phyloP scores from a whole-genome alignment of 2,888 invertebrate species.

The Lasioglossum figueresi region DNA sequence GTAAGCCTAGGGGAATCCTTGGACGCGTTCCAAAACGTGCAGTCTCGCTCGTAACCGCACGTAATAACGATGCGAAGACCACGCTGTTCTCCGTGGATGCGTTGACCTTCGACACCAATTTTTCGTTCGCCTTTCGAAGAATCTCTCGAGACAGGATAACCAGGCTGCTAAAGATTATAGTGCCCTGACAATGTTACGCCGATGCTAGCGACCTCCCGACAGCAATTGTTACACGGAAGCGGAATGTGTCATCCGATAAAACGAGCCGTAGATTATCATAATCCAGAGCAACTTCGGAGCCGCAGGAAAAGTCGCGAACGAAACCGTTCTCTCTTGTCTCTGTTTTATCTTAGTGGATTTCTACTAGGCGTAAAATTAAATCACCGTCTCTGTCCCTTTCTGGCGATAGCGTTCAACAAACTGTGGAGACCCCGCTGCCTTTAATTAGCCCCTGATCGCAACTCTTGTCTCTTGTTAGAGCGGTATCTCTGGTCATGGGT shows the following conservation, averaged over 20 bases:
- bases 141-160: not conserved
- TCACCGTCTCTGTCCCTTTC: constrained; percentile 3
- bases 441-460: constrained; percentile 44
- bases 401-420: constrained; percentile 3
- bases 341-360: not conserved
- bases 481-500: constrained; percentile 39
- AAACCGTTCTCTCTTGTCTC: no score
- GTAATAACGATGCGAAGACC: constrained; percentile 55
- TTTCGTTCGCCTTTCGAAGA: not conserved
- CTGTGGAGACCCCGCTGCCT: constrained; percentile 8
- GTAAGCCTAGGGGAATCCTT: constrained; percentile 47
- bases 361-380: constrained; percentile 46
- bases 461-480: not conserved
- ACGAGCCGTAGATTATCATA: not conserved
- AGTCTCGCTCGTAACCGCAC: constrained; percentile 49
- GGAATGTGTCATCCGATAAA: not conserved
- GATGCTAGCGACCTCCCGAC: constrained; percentile 14
- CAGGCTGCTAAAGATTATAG: not conserved
- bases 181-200: no score
- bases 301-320: not conserved
- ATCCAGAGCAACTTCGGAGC: not conserved
- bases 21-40: constrained; percentile 62
- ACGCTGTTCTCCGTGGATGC: constrained; percentile 35
- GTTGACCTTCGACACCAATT: constrained; percentile 53
- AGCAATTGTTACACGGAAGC: not conserved